Conservation (phyloP, 2,113 vertebrate genomes). For the Eurypyga helias region DNA sequence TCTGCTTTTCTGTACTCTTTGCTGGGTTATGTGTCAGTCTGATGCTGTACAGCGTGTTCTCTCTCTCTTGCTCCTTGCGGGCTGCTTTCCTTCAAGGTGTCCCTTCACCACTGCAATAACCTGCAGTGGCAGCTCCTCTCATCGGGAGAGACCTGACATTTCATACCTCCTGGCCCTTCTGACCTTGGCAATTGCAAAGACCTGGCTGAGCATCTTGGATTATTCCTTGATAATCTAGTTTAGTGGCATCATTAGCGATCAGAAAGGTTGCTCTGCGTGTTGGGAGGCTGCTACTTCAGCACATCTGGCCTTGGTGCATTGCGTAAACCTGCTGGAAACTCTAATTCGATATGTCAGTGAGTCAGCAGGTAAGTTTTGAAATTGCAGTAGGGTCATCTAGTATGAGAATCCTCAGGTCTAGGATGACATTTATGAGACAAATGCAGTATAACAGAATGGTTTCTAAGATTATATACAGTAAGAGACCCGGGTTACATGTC, state of each 20-base stretch:
- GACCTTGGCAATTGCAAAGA: not conserved
- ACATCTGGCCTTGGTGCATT: not conserved
- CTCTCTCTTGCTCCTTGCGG: not conserved
- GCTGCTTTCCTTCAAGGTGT: not conserved
- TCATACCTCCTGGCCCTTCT: not conserved
- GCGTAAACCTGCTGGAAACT: not conserved
- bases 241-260: not conserved
- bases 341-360: not conserved
- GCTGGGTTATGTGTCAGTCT: not conserved
- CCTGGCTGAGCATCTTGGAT: not conserved
- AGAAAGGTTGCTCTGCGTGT: not conserved
- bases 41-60: not conserved
- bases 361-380: not conserved
- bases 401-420: not conserved
- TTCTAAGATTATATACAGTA: not conserved
- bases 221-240: not conserved
- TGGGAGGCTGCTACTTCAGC: not conserved
- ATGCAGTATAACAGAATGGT: not conserved
- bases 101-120: not conserved
- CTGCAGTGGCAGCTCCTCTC: not conserved
- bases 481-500: not conserved
- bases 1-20: not conserved
- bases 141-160: fast-evolving
- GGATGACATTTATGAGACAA: not conserved
- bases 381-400: not conserved